Conservation (phyloP, 2,113 vertebrate genomes). For the Hirundichthys speculiger region DNA sequence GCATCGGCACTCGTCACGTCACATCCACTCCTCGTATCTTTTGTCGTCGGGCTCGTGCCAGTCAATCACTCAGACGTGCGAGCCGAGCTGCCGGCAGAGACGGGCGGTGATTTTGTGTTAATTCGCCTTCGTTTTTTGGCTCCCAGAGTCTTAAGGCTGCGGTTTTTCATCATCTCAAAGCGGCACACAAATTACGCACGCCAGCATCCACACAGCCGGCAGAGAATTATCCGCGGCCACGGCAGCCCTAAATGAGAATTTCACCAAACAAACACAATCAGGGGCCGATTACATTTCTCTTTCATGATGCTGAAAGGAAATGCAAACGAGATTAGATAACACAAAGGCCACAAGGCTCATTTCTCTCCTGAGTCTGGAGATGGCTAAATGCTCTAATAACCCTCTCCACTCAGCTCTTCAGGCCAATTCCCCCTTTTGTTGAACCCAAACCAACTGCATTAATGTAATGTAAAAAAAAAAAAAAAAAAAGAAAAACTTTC, state of each 20-base stretch:
- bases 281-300: slow-evolving; percentile 80
- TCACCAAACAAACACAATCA: slow-evolving; percentile 85
- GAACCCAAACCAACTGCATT: slow-evolving; percentile 78
- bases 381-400: slow-evolving; percentile 82
- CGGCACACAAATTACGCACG: slow-evolving; percentile 5
- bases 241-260: slow-evolving; percentile 78
- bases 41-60: slow-evolving; percentile 69
- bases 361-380: slow-evolving; percentile 81
- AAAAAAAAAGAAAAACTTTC: too few species aligned
- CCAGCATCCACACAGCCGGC: not conserved
- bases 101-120: slow-evolving; percentile 54
- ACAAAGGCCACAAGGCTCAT: slow-evolving; percentile 81
- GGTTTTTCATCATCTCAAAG: slow-evolving; percentile 43
- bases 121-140: slow-evolving; percentile 54
- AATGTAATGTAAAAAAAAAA: slow-evolving; percentile 70
- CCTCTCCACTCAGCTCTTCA: slow-evolving; percentile 75
- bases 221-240: slow-evolving; percentile 52
- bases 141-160: not conserved
- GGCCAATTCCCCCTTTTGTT: slow-evolving; percentile 79
- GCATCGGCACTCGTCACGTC: slow-evolving; percentile 80
- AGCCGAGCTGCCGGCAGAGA: slow-evolving; percentile 32
- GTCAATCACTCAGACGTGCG: slow-evolving; percentile 67
- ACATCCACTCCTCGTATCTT: slow-evolving; percentile 73
- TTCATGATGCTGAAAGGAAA: slow-evolving; percentile 85
- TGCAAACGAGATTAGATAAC: slow-evolving; percentile 84